A percentile compares a stretch with the other conserved stretches of the same genome.
Evolutionary conservation across 2,113 vertebrate genomes (phyloP).

Genomic region (Platysternon megacephalum): DNA sequence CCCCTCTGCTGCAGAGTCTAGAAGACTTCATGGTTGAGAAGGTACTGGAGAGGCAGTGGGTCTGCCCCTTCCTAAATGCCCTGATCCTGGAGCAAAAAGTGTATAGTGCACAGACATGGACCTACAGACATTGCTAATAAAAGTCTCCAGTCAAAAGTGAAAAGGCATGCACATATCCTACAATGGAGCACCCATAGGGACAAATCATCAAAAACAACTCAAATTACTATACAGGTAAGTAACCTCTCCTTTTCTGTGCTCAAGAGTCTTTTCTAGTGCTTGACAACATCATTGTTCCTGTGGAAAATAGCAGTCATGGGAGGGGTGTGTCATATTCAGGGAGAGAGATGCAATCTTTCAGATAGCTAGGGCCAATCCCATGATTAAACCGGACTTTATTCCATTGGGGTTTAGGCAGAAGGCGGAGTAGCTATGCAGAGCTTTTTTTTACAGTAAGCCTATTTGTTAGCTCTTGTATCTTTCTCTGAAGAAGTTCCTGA

Average conservation of each 20-base stretch:
- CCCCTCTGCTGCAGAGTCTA: background rate
- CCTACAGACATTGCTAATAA: background rate
- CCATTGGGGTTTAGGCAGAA: background rate
- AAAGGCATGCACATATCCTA: background rate
- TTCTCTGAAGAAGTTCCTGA: background rate
- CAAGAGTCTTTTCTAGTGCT: background rate
- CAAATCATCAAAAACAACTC: background rate
- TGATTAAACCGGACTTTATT: background rate
- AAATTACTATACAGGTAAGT: background rate
- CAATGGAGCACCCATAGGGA: background rate
- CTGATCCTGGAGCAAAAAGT: background rate
- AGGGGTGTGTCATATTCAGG: background rate
- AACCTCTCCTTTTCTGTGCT: background rate
- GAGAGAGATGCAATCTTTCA: background rate
- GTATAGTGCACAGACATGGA: background rate
- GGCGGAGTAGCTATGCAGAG: background rate
- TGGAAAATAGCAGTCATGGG: background rate
- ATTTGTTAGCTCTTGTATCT: background rate
- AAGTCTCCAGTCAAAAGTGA: background rate
- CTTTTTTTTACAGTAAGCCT: background rate
- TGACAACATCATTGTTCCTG: background rate
- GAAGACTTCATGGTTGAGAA: background rate
- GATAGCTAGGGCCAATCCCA: background rate
- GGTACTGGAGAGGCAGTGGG: background rate
- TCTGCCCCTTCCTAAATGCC: background rate